Percentiles rank a stretch among this genome's conserved stretches.
Conservation (phyloP, 1,140 invertebrate species). For the Mactra quadrangularis region DNA sequence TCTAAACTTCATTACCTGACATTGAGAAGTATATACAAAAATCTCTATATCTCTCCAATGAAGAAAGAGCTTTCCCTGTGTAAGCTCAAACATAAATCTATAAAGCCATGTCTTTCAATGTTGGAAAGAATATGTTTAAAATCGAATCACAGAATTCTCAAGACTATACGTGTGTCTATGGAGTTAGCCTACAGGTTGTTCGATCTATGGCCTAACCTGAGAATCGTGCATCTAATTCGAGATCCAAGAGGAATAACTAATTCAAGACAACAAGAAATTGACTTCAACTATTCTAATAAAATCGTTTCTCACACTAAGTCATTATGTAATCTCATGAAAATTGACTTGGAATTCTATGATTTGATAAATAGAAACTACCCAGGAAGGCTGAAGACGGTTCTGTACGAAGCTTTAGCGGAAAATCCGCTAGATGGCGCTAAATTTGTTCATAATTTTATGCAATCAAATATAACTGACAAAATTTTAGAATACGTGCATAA, state of each 20-base stretch:
- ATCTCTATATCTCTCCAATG: too few species aligned
- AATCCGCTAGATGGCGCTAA: background rate
- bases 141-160: background rate
- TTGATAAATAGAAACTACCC: background rate
- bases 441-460: background rate
- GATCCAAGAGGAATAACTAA: background rate
- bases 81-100: background rate
- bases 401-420: conserved; percentile 11
- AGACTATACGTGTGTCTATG: conserved; percentile 2
- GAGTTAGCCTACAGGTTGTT: background rate
- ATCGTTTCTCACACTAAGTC: background rate
- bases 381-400: background rate
- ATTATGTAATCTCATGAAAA: background rate
- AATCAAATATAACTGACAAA: background rate
- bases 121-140: too few species aligned
- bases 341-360: background rate
- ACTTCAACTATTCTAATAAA: background rate
- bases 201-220: background rate
- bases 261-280: background rate
- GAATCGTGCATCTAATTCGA: background rate
- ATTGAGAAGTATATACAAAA: too few species aligned
- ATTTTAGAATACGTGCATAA: background rate
- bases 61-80: too few species aligned
- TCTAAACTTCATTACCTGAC: background rate
- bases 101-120: background rate